Evolutionary conservation across 35 echinoderm and acorn worm species (phyloP), one percentile per base, ranked within the genome.

Genomic region (Eucidaris tribuloides): DNA sequence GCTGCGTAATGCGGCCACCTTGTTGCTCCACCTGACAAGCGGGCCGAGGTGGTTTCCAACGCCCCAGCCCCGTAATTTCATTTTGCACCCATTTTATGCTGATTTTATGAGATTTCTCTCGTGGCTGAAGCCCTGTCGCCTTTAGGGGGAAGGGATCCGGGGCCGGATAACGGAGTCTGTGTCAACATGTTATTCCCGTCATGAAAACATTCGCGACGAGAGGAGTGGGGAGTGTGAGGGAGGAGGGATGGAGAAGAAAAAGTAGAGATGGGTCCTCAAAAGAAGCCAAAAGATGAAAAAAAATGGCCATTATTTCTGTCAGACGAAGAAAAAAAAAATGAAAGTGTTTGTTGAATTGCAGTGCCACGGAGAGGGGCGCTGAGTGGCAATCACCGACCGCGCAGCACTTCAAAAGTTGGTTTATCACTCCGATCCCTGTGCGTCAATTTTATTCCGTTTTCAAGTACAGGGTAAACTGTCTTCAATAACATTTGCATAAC

Each of bases 401-500:
- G 68, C 68, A 40, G 37, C 68, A 74, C 68, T 74, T 74, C 68
- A 74, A 40, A 9, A 40, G 35, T 44, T 22, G 68, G 34, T 38
- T 44, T 44, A 40, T 74, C 68, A 40, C 68, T 40, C 37, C 35
- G 68, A 14, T 74, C 68, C 68, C 68, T 24, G 41, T 17, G 34
- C 68, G 68, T 33, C 68, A 40, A 74, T 74, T 74, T 74, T 74
- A 74, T 74, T 74, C 68, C 68, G 41, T 14, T 41, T 74, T 74
- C 35, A 40, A 74, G 68, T 74, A 40, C 44, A 40, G 68, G 68
- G 68, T 74, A 74, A 74, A 74, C 68, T 74, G 68, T 33, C 68
- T 74, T 74, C 68, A 44, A 74, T 74, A 74, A 74, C 68, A 74
- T 74, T 74, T 74, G 68, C 68, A 74, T 74, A 74, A 74, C 68